Evolutionary conservation across 2,888 invertebrate genomes (phyloP).

Genomic region (Xanthorhoe spadicearia): DNA sequence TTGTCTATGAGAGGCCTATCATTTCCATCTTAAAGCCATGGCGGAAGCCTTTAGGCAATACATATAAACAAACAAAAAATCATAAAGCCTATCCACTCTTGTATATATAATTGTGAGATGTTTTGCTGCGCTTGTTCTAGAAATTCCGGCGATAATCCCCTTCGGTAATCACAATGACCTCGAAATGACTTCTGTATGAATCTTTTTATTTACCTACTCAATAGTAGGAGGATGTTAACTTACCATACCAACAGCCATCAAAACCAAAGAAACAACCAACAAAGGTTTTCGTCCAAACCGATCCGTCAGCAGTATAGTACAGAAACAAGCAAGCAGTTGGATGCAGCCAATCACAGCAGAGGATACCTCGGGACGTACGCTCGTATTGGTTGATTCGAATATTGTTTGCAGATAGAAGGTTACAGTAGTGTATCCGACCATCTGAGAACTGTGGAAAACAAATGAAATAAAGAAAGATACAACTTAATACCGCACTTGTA

Average conservation of each 20-base stretch:
- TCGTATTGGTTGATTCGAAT: slow-evolving; percentile 33
- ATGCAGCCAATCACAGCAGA: slow-evolving; percentile 36
- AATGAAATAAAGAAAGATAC: too few relatives aligned
- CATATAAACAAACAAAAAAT: too few relatives aligned
- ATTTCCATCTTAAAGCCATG: too few relatives aligned
- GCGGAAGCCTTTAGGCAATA: too few relatives aligned
- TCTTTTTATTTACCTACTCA: too few relatives aligned
- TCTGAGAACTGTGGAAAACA: slow-evolving; percentile 18
- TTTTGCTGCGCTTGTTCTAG: too few relatives aligned
- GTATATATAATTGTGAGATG: too few relatives aligned
- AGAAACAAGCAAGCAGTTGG: slow-evolving; percentile 28
- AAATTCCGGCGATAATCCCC: too few relatives aligned
- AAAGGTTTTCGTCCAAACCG: slow-evolving; percentile 39
- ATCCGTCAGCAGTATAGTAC: slow-evolving; percentile 34
- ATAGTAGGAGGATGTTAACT: background rate
- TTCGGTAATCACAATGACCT: too few relatives aligned
- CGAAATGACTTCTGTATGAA: too few relatives aligned
- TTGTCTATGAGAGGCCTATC: too few relatives aligned
- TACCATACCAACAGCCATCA: slow-evolving; percentile 38
- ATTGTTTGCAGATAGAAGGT: slow-evolving; percentile 36
- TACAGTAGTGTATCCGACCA: slow-evolving; percentile 33
- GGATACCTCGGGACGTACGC: slow-evolving; percentile 32
- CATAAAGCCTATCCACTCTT: too few relatives aligned
- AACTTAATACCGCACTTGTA: background rate
- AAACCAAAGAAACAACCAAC: slow-evolving; percentile 24